Base-by-base conservation (phyloP, 2,113 vertebrate species). In the Lepus timidus region DNA sequence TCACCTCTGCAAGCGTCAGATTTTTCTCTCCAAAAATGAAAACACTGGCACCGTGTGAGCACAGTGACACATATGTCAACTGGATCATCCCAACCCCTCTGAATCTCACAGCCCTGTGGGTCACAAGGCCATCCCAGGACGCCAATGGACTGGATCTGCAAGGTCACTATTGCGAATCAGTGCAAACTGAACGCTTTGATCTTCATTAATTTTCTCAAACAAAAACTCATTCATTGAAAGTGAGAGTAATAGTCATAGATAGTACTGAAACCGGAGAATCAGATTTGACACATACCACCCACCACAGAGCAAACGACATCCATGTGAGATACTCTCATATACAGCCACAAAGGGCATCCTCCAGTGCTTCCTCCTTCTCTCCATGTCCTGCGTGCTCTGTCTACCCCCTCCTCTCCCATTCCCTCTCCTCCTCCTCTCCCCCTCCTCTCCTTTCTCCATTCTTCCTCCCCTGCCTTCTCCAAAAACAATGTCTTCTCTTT, bases 371-470 rank as follows among this genome's bases (percentile, higher is more conserved):
- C 52, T 31, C 20, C n/a, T 76, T 27, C 52, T 8, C 51, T 27
- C 19, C 7, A 23, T 3, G 14, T 4, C 65, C 4, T 29, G 27
- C 3, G 10, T 17, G 33, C 3, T 2, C 58, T 8, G 1, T 5
- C 44, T 23, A 36, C 74, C 27, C 10, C n/a, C n/a, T 51, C 17
- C 13, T 9, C 29, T 19, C 23, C 14, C 49, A 44, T 44, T 9
- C 4, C 29, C 52, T 25, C 33, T 78, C 20, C 27, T 67, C 8
- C 6, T 1, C 12, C 33, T n/a, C n/a, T 78, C 31, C 17, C 23
- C 6, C 51, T 36, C 10, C 39, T 9, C 29, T 52, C 16, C 16
- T 16, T 10, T 27, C 39, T 75, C 25, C 29, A 17, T n/a, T 11
- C 31, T 16, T 12, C 19, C 55, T n/a, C 31, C 25, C 14, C 44